These are phyloP conservation scores for Rostratula benghalensis DNA, from an alignment of 2,113 vertebrate species.

Conservation along the genomic window DNA sequence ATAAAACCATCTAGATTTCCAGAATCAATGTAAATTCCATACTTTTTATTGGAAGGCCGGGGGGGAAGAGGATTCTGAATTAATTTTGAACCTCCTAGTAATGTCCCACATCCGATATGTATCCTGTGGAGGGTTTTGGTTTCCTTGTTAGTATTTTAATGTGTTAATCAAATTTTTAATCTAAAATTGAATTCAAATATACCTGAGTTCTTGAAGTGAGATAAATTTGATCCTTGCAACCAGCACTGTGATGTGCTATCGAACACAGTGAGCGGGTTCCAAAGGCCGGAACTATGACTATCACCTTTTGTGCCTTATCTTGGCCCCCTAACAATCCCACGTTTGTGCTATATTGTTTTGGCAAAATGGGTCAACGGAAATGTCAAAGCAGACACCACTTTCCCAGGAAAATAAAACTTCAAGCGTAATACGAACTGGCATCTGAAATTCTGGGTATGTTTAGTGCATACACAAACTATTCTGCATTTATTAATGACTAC, in stretches of 20 bases:
- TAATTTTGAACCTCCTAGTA: neutral
- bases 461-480: neutral
- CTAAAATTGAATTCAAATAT: neutral
- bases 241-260: neutral
- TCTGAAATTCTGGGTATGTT: neutral
- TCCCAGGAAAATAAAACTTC: neutral
- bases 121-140: neutral
- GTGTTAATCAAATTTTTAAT: neutral
- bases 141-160: neutral
- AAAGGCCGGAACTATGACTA: neutral
- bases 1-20: neutral
- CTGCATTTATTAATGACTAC: neutral
- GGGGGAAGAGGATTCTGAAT: neutral
- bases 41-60: neutral
- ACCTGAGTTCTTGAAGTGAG: neutral
- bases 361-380: constrained; percentile 2
- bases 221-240: neutral
- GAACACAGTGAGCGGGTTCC: neutral
- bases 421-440: neutral
- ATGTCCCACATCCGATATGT: neutral
- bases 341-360: neutral
- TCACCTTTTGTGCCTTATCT: neutral
- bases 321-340: neutral
- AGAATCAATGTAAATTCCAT: neutral
- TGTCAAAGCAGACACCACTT: neutral